A percentile compares a stretch with the other conserved stretches of the same genome.
These are phyloP conservation scores for Vanessa atalanta DNA, from an alignment of 1,140 invertebrate species.

Conservation along the genomic window DNA sequence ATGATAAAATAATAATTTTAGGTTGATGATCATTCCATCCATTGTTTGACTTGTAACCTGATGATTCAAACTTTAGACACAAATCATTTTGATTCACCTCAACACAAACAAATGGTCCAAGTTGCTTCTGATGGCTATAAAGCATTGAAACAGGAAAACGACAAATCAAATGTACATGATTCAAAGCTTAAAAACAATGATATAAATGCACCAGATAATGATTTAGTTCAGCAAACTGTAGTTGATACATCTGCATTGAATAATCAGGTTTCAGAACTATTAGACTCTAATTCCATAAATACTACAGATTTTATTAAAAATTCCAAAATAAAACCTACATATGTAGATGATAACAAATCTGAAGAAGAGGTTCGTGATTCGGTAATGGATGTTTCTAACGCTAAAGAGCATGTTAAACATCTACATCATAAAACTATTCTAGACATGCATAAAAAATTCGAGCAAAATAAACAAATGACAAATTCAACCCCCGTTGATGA, in stretches of 20 bases:
- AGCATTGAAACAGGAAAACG: background rate
- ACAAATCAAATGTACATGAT: background rate
- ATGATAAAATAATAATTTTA: conserved; percentile 20
- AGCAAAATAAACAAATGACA: background rate
- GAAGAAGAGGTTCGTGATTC: conserved; percentile 18
- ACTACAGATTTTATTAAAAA: background rate
- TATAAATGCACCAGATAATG: too few relatives aligned
- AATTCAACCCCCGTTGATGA: background rate
- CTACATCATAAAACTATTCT: conserved; percentile 24
- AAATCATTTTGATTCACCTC: conserved; percentile 26
- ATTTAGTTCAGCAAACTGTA: too few relatives aligned
- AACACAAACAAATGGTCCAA: conserved; percentile 31
- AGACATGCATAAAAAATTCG: conserved; percentile 16
- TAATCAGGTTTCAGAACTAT: too few relatives aligned
- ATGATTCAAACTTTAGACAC: conserved; percentile 8
- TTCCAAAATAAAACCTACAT: background rate
- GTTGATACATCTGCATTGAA: too few relatives aligned
- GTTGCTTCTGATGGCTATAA: background rate
- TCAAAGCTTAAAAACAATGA: too few relatives aligned
- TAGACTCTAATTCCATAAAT: background rate
- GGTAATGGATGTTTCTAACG: background rate
- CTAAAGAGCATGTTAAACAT: background rate
- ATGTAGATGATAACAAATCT: conserved; percentile 9
- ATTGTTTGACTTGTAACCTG: conserved; percentile 37
- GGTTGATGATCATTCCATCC: conserved; percentile 34